Conservation (phyloP, 2,113 vertebrate species). For the Hypocryptadius cinnamomeus region DNA sequence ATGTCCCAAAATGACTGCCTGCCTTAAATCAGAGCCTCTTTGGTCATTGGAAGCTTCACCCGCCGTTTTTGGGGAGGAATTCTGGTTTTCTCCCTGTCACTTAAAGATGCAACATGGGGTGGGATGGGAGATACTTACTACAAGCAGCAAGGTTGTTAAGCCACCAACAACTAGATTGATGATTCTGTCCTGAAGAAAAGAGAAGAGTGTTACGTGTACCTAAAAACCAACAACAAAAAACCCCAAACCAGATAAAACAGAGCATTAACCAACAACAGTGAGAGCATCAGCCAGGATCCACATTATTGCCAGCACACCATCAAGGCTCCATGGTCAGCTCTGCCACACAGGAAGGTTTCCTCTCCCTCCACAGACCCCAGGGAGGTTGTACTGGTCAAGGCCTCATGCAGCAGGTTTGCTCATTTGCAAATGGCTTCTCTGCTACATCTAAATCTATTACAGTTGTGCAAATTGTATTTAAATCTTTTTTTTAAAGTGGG, state of each 20-base stretch:
- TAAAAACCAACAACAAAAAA: not conserved
- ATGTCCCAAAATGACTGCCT: not conserved
- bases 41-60: not conserved
- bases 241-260: not conserved
- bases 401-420: not conserved
- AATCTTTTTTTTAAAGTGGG: not conserved
- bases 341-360: not conserved
- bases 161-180: slow-evolving; percentile 89
- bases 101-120: rapidly evolving
- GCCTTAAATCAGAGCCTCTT: not conserved
- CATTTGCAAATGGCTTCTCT: not conserved
- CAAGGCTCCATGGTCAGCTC: not conserved
- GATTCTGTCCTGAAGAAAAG: slow-evolving; percentile 84
- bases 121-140: slow-evolving; percentile 78
- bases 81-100: not conserved
- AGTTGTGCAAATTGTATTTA: not conserved
- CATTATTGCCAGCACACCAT: not conserved
- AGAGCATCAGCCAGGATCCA: not conserved
- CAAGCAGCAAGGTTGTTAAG: slow-evolving; percentile 82
- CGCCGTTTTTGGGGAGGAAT: not conserved
- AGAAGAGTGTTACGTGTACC: not conserved
- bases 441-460: rapidly evolving
- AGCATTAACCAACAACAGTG: not conserved
- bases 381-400: not conserved
- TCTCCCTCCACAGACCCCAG: rapidly evolving